phyloP scores from a whole-genome alignment of 92 coral and sea anemone genomes.

The Porites evermanni region DNA sequence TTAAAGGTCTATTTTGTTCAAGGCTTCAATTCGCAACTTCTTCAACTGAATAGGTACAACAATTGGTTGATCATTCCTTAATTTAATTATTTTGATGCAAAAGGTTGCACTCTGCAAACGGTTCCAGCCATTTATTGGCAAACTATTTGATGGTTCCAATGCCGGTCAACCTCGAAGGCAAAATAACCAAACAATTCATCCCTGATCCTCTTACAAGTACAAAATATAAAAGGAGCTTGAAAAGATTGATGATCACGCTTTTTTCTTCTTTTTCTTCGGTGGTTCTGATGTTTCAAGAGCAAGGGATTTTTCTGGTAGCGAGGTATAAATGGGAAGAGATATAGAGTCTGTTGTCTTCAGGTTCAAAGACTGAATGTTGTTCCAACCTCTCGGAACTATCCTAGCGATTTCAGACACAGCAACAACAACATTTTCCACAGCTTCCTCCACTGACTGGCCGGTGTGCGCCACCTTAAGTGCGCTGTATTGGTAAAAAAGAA shows the following conservation, averaged over 20 bases:
- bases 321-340: conserved; percentile 92
- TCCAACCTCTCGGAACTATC: conserved; percentile 94
- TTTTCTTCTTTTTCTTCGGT: conserved; percentile 61
- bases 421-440: conserved; percentile 75
- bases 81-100: no score
- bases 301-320: conserved; percentile 83
- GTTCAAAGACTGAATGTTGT: conserved; percentile 88
- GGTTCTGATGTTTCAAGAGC: conserved; percentile 59
- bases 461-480: conserved; percentile 93
- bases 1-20: no score
- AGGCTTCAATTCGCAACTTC: no score
- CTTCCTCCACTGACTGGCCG: conserved; percentile 79
- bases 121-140: no score
- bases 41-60: no score
- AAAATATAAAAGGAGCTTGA: background rate
- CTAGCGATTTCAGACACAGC: conserved; percentile 79
- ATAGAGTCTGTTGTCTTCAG: conserved; percentile 91
- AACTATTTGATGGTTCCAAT: no score
- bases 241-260: background rate
- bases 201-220: background rate
- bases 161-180: no score
- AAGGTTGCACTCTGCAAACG: no score
- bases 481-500: conserved; percentile 46
- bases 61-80: no score
- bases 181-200: background rate